A percentile compares a stretch with the other conserved stretches of the same genome.
These are phyloP conservation scores for Mongoloraphidia duomilia DNA, from an alignment of 2,888 invertebrate species.

Conservation along the genomic window DNA sequence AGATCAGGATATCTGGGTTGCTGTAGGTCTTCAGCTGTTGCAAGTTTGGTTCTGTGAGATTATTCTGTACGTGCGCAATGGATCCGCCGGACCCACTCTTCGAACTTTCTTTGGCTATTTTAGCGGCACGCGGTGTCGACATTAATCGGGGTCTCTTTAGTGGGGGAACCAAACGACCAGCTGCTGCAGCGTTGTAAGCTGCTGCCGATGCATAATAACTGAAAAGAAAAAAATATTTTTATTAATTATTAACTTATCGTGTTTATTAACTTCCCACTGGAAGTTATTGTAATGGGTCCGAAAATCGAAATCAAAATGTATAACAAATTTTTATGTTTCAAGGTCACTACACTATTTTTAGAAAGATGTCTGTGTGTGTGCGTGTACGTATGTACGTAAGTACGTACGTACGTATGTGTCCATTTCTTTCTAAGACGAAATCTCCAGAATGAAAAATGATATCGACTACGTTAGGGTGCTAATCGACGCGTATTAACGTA, in stretches of 20 bases:
- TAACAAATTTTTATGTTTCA: too few relatives aligned
- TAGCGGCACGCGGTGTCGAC: conserved; percentile 27
- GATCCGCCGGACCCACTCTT: conserved; percentile 1
- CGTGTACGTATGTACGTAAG: too few relatives aligned
- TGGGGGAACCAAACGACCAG: conserved; percentile 35
- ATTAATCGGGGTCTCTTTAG: conserved; percentile 45
- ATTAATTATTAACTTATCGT: conserved; percentile 2
- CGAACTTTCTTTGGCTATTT: conserved; percentile 23
- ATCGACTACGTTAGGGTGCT: too few relatives aligned
- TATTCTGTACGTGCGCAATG: neutral
- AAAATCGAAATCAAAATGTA: too few relatives aligned
- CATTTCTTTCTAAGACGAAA: too few relatives aligned
- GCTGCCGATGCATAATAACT: conserved; percentile 49
- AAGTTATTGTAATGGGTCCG: too few relatives aligned
- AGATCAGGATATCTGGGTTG: conserved; percentile 61
- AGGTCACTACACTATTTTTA: too few relatives aligned
- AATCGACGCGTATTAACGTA: too few relatives aligned
- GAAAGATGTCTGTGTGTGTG: too few relatives aligned
- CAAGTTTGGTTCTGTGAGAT: neutral
- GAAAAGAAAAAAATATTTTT: conserved; percentile 23
- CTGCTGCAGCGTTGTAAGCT: conserved; percentile 15
- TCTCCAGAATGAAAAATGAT: too few relatives aligned
- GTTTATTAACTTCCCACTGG: conserved; percentile 5
- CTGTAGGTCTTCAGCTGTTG: conserved; percentile 48
- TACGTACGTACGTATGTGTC: too few relatives aligned